Evolutionary conservation across 2,888 invertebrate genomes (phyloP), one percentile per base, ranked within the genome.

Genomic region (Argyresthia goedartella): DNA sequence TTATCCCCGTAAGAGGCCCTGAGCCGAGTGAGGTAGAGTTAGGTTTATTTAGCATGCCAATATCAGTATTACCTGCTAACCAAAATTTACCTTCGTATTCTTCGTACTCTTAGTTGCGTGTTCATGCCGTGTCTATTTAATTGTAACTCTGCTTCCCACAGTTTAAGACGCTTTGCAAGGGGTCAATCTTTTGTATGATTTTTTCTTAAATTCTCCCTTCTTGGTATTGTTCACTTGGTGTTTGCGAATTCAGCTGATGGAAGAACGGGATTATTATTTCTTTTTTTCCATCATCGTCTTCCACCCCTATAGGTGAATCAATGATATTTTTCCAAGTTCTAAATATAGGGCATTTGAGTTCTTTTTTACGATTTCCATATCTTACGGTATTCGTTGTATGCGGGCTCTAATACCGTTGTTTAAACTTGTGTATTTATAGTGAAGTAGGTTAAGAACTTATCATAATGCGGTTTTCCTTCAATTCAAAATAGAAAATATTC

Each of bases 141-240:
- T 57, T 46, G 49, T 49, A 60, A 52, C 44, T 59, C 61, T 59
- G 54, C 50, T 53, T 15, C 39, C 43, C 45, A 47, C 52, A 33
- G 42, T 50, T 42, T 49, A 81, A 81, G 80, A 81, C 71, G 71
- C 64, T 58, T 61, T 50, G 48, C 55, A 65, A 73, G 67, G 75
- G 81, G 81, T 69, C 68, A 64, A 61, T 53, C 60, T 52, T 63
- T 71, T 73, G 70, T 72, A 67, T 67, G 65, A 46, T 72, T 73
- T 71, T 74, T 73, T 71, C 58, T 61, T 58, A 62, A 60, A 57
- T 60, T 69, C 59, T 60, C 69, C 71, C 67, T 67, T 70, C 60
- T 66, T 61, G 59, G 48, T 50, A 68, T 75, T 80, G 74, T 80
- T 73, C 56, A 71, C 72, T 67, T 65, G 60, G 59, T 63, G 57